These are phyloP conservation scores for Tromatobia lineatoria DNA, from an alignment of 2,888 invertebrate genomes.

Conservation along the genomic window DNA sequence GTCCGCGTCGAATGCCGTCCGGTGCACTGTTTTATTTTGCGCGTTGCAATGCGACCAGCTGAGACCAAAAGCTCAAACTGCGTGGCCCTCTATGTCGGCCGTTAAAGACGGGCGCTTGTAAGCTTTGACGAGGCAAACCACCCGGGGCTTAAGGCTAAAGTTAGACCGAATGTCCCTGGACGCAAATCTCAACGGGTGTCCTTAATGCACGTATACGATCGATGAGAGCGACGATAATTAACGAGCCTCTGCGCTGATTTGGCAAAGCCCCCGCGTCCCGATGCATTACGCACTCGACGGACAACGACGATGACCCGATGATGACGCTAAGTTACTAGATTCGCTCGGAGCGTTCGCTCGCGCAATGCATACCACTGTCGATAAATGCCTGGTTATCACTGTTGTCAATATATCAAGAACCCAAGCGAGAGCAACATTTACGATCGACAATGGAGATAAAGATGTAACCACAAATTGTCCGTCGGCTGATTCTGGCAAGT, in stretches of 20 bases:
- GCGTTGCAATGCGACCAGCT: slow-evolving; percentile 67
- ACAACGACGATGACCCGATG: slow-evolving; percentile 36
- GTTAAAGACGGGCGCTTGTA: slow-evolving; percentile 38
- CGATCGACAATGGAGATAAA: slow-evolving; percentile 36
- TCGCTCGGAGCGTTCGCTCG: neutral
- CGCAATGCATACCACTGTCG: neutral
- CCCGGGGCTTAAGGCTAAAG: slow-evolving; percentile 83
- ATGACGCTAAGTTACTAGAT: neutral
- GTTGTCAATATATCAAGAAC: neutral
- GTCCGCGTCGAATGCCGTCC: slow-evolving; percentile 44
- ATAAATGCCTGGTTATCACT: slow-evolving; percentile 20
- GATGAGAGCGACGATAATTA: slow-evolving; percentile 79
- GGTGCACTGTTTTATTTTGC: slow-evolving; percentile 81
- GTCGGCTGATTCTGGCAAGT: slow-evolving; percentile 50
- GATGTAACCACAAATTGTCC: slow-evolving; percentile 4
- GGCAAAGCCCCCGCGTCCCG: slow-evolving; percentile 57
- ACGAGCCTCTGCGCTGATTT: slow-evolving; percentile 63
- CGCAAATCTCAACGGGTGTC: slow-evolving; percentile 76
- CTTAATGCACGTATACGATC: slow-evolving; percentile 73
- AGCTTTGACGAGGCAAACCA: slow-evolving; percentile 65
- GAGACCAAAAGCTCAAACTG: slow-evolving; percentile 73
- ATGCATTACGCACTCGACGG: slow-evolving; percentile 14
- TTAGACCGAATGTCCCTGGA: slow-evolving; percentile 84
- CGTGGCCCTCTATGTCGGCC: slow-evolving; percentile 60
- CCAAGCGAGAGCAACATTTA: slow-evolving; percentile 14